Evolutionary conservation across 2,888 invertebrate species (phyloP).

Genomic region (Agriopis aurantiaria): DNA sequence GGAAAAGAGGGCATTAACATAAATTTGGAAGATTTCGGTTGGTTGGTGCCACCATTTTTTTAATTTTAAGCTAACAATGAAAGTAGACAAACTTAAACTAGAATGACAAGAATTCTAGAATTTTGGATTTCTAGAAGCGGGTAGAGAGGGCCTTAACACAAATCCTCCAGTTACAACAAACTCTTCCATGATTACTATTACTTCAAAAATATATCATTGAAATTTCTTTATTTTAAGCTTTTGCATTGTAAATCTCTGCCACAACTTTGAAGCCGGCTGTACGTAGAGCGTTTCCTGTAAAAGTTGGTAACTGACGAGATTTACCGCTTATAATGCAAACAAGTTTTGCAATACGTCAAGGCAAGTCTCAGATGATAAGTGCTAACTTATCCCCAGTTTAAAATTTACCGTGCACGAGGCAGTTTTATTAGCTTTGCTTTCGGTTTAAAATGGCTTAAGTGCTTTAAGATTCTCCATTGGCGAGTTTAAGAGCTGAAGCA

Average conservation of each 20-base stretch:
- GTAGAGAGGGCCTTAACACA: too few species aligned
- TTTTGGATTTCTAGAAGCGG: too few species aligned
- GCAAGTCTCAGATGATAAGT: conserved; percentile 36
- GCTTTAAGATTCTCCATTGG: conserved; percentile 9
- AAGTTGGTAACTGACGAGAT: conserved; percentile 47
- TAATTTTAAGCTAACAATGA: too few species aligned
- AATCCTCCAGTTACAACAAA: too few species aligned
- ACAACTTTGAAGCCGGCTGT: conserved; percentile 31
- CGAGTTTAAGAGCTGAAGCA: neutral
- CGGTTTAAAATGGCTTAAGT: conserved; percentile 10
- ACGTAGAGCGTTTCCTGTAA: conserved; percentile 39
- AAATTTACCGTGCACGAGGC: conserved; percentile 24
- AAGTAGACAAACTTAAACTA: too few species aligned
- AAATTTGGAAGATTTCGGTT: too few species aligned
- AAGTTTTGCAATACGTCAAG: conserved; percentile 54
- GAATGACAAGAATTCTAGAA: too few species aligned
- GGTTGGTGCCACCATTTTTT: too few species aligned
- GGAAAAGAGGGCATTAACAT: too few species aligned
- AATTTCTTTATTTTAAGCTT: neutral
- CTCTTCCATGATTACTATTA: neutral
- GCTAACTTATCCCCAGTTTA: conserved; percentile 37
- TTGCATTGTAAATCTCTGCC: conserved; percentile 16
- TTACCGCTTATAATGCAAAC: conserved; percentile 51
- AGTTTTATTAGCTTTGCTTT: conserved; percentile 18
- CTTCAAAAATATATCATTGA: neutral